Evolutionary conservation across 2,888 invertebrate species (phyloP), one percentile per base, ranked within the genome.

Genomic region (Portevinia maculata): DNA sequence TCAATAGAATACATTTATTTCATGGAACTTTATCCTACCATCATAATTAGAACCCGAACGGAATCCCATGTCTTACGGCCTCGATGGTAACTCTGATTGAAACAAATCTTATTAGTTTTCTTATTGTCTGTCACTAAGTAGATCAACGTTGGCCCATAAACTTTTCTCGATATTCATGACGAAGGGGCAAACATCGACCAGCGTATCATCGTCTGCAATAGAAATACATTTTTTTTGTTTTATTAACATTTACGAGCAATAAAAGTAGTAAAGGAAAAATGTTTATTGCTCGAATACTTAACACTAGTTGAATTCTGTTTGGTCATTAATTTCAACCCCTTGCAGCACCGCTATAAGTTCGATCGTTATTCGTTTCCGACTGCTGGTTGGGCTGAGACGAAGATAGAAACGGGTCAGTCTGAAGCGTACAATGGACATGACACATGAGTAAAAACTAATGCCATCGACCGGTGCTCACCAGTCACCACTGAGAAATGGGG

Each of bases 201-300:
- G 30, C 59, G 13, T 50, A 64, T 73, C 71, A 59, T 60, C 62
- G 32, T 19, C 65, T 13, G 32, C 59, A 34, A 65, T 74, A 74
- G 57, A 74, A 57, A 44, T 52, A 59, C 50, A 60, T 60, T 32
- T 65, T n/a, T n/a, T 50, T 34, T 79, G 52, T 81, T 76, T 76
- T 70, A 62, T 62, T 70, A 76, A 76, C 64, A 64, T 76, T 83
- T 83, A 76, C 70, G 76, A 83, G 65, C 70, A 59, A 76, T 76
- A 70, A 76, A 60, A 67, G 53, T 39, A 48, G 65, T 67, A 70
- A 39, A 65, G 44, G 52, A n/a, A 19, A 70, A 39, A 65, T 28
- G 52, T 83, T 83, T 76, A 83, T 65, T 48, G 60, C 65, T 48
- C 21, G 34, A 48, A 76, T 83, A 76, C 70, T 71, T 71, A 71